phyloP scores from a whole-genome alignment of 2,113 vertebrate genomes.

The Sciurus niger region DNA sequence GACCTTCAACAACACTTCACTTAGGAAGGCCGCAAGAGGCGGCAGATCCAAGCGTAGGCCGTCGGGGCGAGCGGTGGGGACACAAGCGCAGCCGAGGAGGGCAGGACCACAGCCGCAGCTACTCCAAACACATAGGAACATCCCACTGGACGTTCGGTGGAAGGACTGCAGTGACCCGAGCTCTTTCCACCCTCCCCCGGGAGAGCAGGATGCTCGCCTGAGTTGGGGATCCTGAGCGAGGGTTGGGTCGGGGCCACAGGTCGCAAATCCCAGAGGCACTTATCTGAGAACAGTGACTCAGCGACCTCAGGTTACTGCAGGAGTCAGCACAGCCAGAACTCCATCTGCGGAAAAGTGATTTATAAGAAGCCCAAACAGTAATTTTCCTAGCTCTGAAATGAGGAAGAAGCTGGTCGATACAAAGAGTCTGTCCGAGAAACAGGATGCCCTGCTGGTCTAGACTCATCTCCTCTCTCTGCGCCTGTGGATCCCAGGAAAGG shows the following conservation, averaged over 20 bases:
- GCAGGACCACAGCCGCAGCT: neutral
- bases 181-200: too few species aligned
- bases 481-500: neutral
- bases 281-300: too few species aligned
- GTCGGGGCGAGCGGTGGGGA: too few species aligned
- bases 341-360: neutral
- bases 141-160: neutral
- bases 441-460: accelerated
- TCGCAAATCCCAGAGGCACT: neutral
- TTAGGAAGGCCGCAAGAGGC: neutral
- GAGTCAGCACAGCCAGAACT: too few species aligned
- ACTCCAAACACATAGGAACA: neutral
- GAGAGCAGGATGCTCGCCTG: neutral
- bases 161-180: neutral
- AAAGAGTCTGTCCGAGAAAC: neutral
- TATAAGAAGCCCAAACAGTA: too few species aligned
- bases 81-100: too few species aligned
- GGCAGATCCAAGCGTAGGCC: neutral
- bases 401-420: neutral
- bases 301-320: neutral
- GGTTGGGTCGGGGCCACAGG: accelerated
- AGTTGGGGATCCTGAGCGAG: neutral
- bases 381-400: neutral
- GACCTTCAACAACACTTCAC: neutral
- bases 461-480: neutral